Conservation (phyloP, 2,113 vertebrate species). For the Xyliphius kryptos region DNA sequence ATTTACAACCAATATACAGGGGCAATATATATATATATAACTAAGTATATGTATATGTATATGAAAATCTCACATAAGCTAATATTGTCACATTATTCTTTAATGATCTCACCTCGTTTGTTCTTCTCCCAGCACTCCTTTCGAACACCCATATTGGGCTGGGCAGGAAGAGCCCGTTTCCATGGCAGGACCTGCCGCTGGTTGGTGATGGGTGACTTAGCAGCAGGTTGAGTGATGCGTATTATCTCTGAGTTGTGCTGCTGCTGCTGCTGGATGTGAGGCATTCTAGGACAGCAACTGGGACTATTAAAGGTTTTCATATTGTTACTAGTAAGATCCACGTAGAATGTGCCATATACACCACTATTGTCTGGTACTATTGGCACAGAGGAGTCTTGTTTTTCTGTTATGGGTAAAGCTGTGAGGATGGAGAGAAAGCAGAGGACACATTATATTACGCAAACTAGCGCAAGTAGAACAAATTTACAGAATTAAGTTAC, state of each 20-base stretch:
- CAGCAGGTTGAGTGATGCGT: slow-evolving; percentile 49
- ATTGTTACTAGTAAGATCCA: slow-evolving; percentile 61
- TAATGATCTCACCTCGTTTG: slow-evolving; percentile 75
- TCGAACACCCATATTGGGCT: slow-evolving; percentile 66
- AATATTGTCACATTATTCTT: too few species aligned
- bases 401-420: slow-evolving; percentile 59
- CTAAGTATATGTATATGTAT: too few species aligned
- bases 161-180: slow-evolving; percentile 62
- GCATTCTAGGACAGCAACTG: slow-evolving; percentile 45
- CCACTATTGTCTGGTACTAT: slow-evolving; percentile 75
- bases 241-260: slow-evolving; percentile 52
- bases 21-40: too few species aligned
- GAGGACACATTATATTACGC: slow-evolving; percentile 32
- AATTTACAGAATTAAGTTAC: too few species aligned
- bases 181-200: slow-evolving; percentile 51
- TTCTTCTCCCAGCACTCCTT: slow-evolving; percentile 66
- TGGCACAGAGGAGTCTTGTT: slow-evolving; percentile 61
- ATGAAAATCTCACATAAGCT: too few species aligned
- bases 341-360: slow-evolving; percentile 74
- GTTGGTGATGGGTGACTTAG: slow-evolving; percentile 38
- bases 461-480: too few species aligned
- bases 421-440: slow-evolving; percentile 11
- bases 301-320: slow-evolving; percentile 70
- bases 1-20: too few species aligned
- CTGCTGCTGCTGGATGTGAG: slow-evolving; percentile 36